Evolutionary conservation across 2,113 vertebrate species (phyloP), one percentile per base, ranked within the genome.

Genomic region (Candoia aspera): DNA sequence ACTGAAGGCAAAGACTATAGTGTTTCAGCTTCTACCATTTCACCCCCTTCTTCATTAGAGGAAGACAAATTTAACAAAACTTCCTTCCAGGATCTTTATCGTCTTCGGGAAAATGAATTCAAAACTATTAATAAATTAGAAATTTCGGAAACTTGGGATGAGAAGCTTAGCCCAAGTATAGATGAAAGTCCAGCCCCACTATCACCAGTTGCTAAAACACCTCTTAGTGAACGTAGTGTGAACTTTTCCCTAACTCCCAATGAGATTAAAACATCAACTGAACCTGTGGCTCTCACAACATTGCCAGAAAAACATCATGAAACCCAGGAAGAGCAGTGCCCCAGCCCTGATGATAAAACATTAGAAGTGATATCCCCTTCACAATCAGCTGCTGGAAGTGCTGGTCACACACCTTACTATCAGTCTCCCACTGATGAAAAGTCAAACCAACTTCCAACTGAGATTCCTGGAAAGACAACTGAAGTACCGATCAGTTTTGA

Each of bases 391-490:
- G 97, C 97, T 54, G 98, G 98, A 96, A 98, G 98, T 96, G 98
- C 99, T 95, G 99, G 99, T 64, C 99, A 99, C 94, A 99, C 99
- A 73, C 99, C 99, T 95, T 99, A 99, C 95, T 98, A 99, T 96
- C 99, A 99, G 90, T 99, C 99, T 95, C 99, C 99, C 55, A 98
- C 98, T 2, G 99, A 99, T 0, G 99, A 99, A 96, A 99, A 98
- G 87, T 96, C 97, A 58, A 97, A 95, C 94, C 95, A 96, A 90
- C 93, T 99, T 91, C 97, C 98, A 55, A 94, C 96, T 93, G 97
- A 97, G 91, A 96, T 96, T 60, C 94, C 94, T 93, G 96, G 96
- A 84, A 97, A 97, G 86, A 91, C 93, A 29, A 93, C 97, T 92
- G 96, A 96, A 89, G 92, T 37, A 87, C 94, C 95, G 83, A 89